A percentile compares a stretch with the other conserved stretches of the same genome.
Conservation (phyloP, 2,888 invertebrate genomes). For the Eristalis tenax region DNA sequence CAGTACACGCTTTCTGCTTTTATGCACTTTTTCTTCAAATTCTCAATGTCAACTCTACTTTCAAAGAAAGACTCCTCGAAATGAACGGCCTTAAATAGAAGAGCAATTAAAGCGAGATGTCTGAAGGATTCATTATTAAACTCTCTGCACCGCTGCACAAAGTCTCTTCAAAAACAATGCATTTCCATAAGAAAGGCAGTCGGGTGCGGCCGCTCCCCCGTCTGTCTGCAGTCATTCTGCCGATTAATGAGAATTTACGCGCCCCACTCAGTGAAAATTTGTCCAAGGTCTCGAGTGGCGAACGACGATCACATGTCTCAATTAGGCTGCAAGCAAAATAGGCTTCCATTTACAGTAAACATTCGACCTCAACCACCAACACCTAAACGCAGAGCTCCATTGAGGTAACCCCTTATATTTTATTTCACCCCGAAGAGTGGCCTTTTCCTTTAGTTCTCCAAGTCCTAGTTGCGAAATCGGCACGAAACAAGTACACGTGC, state of each 20-base stretch:
- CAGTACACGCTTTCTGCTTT: too few species aligned
- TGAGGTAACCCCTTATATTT: constrained; percentile 11
- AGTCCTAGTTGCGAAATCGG: constrained; percentile 23
- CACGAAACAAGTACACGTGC: constrained; percentile 38
- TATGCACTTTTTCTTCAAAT: too few species aligned
- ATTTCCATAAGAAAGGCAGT: neutral
- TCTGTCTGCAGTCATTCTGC: neutral
- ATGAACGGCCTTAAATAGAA: too few species aligned
- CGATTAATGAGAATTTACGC: neutral
- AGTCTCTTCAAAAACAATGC: neutral
- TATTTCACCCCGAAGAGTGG: constrained; percentile 10
- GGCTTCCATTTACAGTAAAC: constrained; percentile 3
- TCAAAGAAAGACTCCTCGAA: too few species aligned
- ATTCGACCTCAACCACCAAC: neutral
- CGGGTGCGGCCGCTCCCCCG: too few species aligned
- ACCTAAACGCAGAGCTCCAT: neutral
- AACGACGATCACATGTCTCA: neutral
- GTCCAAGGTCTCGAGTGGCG: neutral
- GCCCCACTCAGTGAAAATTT: neutral
- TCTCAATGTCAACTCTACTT: too few species aligned
- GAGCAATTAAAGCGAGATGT: too few species aligned
- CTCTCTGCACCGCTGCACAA: neutral
- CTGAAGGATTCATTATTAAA: too few species aligned
- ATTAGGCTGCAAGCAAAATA: neutral
- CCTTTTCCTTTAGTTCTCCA: constrained; percentile 4